These are phyloP conservation scores for Danaus plexippus DNA, from an alignment of 1,140 invertebrate species.

Conservation along the genomic window DNA sequence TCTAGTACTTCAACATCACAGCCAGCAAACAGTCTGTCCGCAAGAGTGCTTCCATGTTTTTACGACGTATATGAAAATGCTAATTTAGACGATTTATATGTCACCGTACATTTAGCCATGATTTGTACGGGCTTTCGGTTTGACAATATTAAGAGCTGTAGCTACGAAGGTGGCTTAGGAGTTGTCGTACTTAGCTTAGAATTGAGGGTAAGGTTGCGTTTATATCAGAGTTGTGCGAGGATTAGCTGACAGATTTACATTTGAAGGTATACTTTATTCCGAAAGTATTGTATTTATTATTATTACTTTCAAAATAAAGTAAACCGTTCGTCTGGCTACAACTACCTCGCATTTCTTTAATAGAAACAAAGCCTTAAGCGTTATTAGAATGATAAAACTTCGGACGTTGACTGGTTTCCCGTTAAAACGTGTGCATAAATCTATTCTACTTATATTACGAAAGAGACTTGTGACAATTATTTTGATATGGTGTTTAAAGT, in stretches of 20 bases:
- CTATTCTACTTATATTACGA: too few species aligned
- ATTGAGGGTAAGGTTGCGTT: conserved; percentile 12
- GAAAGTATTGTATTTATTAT: too few species aligned
- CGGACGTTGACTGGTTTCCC: too few species aligned
- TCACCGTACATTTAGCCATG: conserved; percentile 5
- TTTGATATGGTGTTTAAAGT: conserved; percentile 18
- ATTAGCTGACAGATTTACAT: too few species aligned
- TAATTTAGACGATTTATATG: conserved; percentile 58
- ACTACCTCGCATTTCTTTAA: too few species aligned
- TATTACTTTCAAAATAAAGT: too few species aligned
- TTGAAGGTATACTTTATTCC: too few species aligned
- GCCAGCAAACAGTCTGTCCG: conserved; percentile 66
- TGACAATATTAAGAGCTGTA: conserved; percentile 51
- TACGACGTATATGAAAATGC: conserved; percentile 53
- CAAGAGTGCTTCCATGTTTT: conserved; percentile 69
- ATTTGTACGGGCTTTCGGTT: conserved; percentile 39
- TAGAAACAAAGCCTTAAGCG: too few species aligned
- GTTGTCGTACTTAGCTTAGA: conserved; percentile 26
- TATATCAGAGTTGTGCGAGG: too few species aligned
- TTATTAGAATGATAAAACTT: too few species aligned
- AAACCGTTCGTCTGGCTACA: not conserved
- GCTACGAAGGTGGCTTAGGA: conserved; percentile 23
- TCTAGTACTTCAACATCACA: conserved; percentile 20
- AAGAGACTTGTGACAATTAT: conserved; percentile 13
- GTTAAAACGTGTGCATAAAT: too few species aligned